Evolutionary conservation across 1,140 invertebrate genomes (phyloP), one percentile per base, ranked within the genome.

Genomic region (Leptinotarsa lineolata): DNA sequence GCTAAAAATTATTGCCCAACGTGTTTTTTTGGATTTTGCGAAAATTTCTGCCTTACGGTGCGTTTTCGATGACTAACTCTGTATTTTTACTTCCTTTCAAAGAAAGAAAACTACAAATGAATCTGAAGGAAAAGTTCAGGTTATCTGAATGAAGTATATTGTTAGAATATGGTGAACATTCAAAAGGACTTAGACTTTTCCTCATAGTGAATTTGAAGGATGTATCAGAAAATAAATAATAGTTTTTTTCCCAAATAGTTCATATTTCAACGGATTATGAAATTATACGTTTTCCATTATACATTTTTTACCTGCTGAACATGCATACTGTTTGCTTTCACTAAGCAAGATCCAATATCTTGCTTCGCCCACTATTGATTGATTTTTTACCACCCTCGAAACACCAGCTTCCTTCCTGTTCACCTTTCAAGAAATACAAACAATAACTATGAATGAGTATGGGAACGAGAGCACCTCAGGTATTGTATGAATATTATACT

Each of bases 381-480:
- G 48, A 54, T 54, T 54, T 54, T 54, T 54, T 54, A 54, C 48
- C 48, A 54, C 48, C 48, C 48, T 54, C 13, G 48, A 54, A 54
- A 54, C 48, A 54, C 48, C 48, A n/a, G 48, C 48, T 54, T 54
- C 48, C 48, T 54, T 54, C 48, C 48, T 54, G 48, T 54, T 54
- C 48, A 54, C 48, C 48, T 54, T 54, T 54, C n/a, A n/a, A 54
- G 48, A 54, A 8, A 54, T 54, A 54, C 48, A n/a, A 54, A 54
- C n/a, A 54, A 54, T 54, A 54, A 54, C 13, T 16, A 54, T 54
- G 48, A 54, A 54, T 54, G n/a, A 54, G 48, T 54, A 54, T 54
- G 48, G 48, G 48, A 54, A 54, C 12, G 15, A 15, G n/a, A n/a
- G 48, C 48, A n/a, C 13, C 48, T n/a, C 15, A 54, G n/a, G 48